Evolutionary conservation across 2,113 vertebrate species (phyloP).

Genomic region (Phaethon lepturus): DNA sequence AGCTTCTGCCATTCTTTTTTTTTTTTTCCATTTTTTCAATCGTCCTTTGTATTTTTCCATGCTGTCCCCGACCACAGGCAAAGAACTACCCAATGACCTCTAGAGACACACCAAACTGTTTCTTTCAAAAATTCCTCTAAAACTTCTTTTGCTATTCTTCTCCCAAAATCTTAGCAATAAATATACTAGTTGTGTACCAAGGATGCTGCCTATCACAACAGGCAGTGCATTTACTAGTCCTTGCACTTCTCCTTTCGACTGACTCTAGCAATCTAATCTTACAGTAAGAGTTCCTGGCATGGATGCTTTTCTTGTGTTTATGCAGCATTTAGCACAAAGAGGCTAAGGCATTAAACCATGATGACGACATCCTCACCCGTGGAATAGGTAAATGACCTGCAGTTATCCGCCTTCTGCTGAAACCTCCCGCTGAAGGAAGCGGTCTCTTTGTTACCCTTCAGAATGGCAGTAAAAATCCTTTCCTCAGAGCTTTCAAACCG

Average conservation of each 20-base stretch:
- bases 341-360: neutral
- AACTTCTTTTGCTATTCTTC: neutral
- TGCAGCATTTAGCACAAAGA: neutral
- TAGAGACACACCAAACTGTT: neutral
- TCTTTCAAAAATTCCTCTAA: neutral
- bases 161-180: neutral
- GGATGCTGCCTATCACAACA: neutral
- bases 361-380: neutral
- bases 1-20: neutral
- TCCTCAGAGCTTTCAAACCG: neutral
- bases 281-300: neutral
- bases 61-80: neutral
- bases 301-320: neutral
- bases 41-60: neutral
- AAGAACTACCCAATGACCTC: neutral
- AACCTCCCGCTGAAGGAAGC: neutral
- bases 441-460: neutral
- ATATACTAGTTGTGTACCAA: fast-evolving
- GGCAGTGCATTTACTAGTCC: neutral
- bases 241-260: neutral
- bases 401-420: neutral
- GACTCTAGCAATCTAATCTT: too few species aligned
- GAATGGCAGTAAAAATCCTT: neutral
- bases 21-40: neutral
- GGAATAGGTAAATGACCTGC: neutral